A percentile compares a stretch with the other conserved stretches of the same genome.
Evolutionary conservation across 2,113 vertebrate genomes (phyloP).

Genomic region (Conger conger): DNA sequence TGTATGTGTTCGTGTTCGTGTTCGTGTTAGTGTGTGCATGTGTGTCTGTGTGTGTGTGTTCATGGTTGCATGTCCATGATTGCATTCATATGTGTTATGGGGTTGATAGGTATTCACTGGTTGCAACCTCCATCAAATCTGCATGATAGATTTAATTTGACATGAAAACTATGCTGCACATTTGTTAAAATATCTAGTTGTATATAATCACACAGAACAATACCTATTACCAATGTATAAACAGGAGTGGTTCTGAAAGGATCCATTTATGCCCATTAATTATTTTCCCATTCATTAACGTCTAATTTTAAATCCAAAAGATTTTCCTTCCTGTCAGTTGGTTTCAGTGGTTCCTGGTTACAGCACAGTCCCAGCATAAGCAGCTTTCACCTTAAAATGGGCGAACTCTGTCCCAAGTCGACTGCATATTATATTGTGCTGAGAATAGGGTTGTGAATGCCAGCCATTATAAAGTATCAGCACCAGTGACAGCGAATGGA

Average conservation of each 20-base stretch:
- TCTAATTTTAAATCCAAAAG: too few species aligned
- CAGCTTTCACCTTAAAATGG: background rate
- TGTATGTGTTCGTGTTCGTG: too few species aligned
- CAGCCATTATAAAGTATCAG: too few species aligned
- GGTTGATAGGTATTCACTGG: background rate
- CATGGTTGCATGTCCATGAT: background rate
- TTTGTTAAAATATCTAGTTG: too few species aligned
- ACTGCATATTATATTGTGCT: background rate
- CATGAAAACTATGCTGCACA: background rate
- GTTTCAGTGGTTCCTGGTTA: too few species aligned
- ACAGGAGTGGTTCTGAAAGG: too few species aligned
- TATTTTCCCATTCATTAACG: too few species aligned
- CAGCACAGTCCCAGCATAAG: too few species aligned
- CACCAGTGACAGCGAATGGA: background rate
- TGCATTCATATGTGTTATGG: background rate
- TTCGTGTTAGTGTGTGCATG: background rate
- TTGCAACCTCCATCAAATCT: background rate
- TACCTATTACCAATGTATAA: too few species aligned
- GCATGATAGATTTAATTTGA: background rate
- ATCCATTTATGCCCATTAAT: too few species aligned
- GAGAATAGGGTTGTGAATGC: background rate
- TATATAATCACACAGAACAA: too few species aligned
- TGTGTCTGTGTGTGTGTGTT: background rate
- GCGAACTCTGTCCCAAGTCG: background rate
- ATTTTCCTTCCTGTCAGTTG: background rate